Percentiles rank a stretch among this genome's conserved stretches.
Conservation (phyloP, 2,113 vertebrate species). For the Lepisosteus osseus region DNA sequence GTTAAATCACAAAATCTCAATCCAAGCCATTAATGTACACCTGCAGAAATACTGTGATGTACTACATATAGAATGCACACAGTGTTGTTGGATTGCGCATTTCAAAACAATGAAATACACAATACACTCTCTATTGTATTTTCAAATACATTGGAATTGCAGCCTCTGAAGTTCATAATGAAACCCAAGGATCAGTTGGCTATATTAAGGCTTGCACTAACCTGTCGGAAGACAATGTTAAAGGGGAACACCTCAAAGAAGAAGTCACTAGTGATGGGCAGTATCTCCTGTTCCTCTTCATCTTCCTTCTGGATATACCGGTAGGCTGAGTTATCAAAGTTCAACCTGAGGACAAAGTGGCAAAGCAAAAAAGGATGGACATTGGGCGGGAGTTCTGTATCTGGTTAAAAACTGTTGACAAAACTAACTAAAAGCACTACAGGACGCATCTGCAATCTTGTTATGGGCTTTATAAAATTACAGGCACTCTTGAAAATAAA, state of each 20-base stretch:
- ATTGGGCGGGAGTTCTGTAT: neutral
- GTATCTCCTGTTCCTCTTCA: constrained; percentile 65
- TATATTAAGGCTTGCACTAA: neutral
- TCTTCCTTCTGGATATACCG: constrained; percentile 70
- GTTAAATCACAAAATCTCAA: too few species aligned
- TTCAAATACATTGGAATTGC: neutral
- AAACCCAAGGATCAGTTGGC: too few species aligned
- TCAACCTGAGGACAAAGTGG: constrained; percentile 48
- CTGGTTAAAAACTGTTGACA: neutral
- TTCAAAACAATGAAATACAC: too few species aligned
- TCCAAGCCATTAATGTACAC: neutral
- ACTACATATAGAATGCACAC: neutral
- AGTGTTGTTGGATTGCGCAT: neutral
- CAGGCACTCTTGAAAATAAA: neutral
- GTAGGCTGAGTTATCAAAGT: constrained; percentile 73
- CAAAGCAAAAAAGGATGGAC: neutral
- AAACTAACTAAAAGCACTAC: neutral
- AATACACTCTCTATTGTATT: neutral
- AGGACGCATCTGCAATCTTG: neutral
- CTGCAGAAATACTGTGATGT: neutral
- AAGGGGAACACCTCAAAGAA: constrained; percentile 74
- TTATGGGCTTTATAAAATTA: constrained; percentile 1
- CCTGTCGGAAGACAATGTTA: constrained; percentile 72
- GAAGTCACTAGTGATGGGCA: constrained; percentile 68
- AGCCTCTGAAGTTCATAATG: too few species aligned